phyloP scores from a whole-genome alignment of 2,888 invertebrate genomes.

The Pristionchus fissidentatus region DNA sequence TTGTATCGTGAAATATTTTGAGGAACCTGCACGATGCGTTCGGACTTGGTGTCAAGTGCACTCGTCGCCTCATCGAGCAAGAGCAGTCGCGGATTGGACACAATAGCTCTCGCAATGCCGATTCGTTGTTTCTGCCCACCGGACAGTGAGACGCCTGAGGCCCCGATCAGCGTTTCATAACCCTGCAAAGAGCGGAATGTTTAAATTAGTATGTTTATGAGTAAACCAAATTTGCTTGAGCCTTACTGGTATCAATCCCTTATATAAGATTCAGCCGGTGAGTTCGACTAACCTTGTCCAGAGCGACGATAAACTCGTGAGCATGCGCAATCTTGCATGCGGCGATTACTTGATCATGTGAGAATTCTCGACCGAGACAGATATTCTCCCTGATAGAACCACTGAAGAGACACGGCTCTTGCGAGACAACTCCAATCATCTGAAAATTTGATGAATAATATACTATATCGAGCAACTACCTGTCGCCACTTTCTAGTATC shows the following conservation, averaged over 20 bases:
- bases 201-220: too few relatives aligned
- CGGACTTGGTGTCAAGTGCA: background rate
- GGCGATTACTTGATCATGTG: background rate
- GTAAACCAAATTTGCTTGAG: too few relatives aligned
- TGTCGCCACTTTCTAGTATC: constrained; percentile 24
- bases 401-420: constrained; percentile 31
- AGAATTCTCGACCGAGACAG: constrained; percentile 14
- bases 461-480: background rate
- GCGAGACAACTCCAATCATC: constrained; percentile 40
- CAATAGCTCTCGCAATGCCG: constrained; percentile 24
- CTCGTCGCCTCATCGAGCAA: constrained; percentile 22
- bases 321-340: constrained; percentile 17
- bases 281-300: background rate
- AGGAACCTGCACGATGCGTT: constrained; percentile 6
- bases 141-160: background rate
- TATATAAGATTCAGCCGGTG: background rate
- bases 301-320: constrained; percentile 15
- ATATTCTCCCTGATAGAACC: constrained; percentile 41
- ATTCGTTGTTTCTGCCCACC: constrained; percentile 20
- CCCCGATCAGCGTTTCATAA: background rate
- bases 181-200: too few relatives aligned
- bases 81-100: constrained; percentile 17
- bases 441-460: background rate
- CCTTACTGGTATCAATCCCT: background rate
- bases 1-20: too few relatives aligned